A percentile compares a stretch with the other conserved stretches of the same genome.
phyloP scores from a whole-genome alignment of 1,140 invertebrate species.

The Penaeus indicus region DNA sequence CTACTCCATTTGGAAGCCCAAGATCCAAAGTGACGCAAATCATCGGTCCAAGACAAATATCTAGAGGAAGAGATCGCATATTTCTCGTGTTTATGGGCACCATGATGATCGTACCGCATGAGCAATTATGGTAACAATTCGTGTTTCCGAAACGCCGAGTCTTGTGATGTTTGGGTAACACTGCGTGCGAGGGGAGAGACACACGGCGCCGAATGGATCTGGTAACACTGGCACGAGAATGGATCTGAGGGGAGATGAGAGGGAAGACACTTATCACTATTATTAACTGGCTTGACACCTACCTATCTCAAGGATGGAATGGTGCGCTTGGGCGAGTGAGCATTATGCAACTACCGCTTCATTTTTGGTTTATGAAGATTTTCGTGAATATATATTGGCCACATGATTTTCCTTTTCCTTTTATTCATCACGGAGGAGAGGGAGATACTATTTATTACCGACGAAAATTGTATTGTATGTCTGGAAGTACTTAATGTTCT shows the following conservation, averaged over 20 bases:
- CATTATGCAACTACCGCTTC: too few relatives aligned
- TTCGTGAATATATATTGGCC: too few relatives aligned
- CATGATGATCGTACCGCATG: constrained; percentile 42
- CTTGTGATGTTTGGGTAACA: constrained; percentile 1
- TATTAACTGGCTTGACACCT: too few relatives aligned
- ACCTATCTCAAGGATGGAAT: too few relatives aligned
- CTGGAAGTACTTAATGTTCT: too few relatives aligned
- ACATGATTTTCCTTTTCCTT: too few relatives aligned
- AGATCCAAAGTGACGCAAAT: constrained; percentile 63
- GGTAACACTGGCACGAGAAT: background rate
- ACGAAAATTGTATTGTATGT: too few relatives aligned
- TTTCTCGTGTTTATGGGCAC: constrained; percentile 54
- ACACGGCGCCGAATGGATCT: background rate
- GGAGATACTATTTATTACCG: too few relatives aligned
- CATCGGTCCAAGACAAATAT: constrained; percentile 63
- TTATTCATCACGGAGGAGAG: too few relatives aligned
- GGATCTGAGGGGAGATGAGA: background rate
- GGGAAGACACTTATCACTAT: too few relatives aligned
- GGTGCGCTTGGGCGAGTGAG: too few relatives aligned
- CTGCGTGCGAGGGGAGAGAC: constrained; percentile 14
- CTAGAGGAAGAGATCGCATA: constrained; percentile 53
- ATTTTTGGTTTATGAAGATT: too few relatives aligned
- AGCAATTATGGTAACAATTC: constrained; percentile 50
- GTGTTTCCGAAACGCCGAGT: constrained; percentile 31
- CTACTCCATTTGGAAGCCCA: constrained; percentile 61